Percentiles rank a stretch among this genome's conserved stretches.
phyloP scores from a whole-genome alignment of 2,113 vertebrate genomes.

The Sceloporus undulatus region DNA sequence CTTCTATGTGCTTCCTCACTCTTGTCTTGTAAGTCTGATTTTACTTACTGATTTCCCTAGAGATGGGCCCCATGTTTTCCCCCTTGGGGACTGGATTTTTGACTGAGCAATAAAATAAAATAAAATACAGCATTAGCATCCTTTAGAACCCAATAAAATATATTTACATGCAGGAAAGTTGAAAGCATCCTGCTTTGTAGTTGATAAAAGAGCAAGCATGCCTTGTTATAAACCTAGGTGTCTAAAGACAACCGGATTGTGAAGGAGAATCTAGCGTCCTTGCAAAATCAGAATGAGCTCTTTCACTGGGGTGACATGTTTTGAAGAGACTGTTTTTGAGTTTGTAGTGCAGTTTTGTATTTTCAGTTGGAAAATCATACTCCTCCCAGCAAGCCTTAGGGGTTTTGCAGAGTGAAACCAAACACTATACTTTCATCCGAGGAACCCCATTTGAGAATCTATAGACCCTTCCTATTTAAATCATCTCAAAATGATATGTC shows the following conservation, averaged over 20 bases:
- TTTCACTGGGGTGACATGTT: neutral
- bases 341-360: too few species aligned
- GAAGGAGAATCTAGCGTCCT: constrained; percentile 16
- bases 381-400: neutral
- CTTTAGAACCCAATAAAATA: neutral
- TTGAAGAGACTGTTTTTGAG: too few species aligned
- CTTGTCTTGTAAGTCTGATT: constrained; percentile 33
- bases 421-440: too few species aligned
- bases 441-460: too few species aligned
- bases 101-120: constrained; percentile 39
- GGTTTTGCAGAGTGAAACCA: neutral
- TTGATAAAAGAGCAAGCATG: constrained; percentile 58
- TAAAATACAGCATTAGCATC: neutral
- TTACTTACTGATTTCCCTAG: constrained; percentile 39
- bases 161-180: constrained; percentile 25
- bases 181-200: constrained; percentile 3
- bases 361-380: too few species aligned
- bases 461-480: too few species aligned
- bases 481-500: too few species aligned
- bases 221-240: constrained; percentile 44
- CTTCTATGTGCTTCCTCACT: constrained; percentile 12
- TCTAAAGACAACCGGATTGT: constrained; percentile 38
- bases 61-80: constrained; percentile 20
- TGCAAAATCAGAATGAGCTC: constrained; percentile 11
- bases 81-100: neutral